Percentiles rank a stretch among this genome's conserved stretches.
Evolutionary conservation across 2,888 invertebrate species (phyloP).

Genomic region (Ophion slaviceki): DNA sequence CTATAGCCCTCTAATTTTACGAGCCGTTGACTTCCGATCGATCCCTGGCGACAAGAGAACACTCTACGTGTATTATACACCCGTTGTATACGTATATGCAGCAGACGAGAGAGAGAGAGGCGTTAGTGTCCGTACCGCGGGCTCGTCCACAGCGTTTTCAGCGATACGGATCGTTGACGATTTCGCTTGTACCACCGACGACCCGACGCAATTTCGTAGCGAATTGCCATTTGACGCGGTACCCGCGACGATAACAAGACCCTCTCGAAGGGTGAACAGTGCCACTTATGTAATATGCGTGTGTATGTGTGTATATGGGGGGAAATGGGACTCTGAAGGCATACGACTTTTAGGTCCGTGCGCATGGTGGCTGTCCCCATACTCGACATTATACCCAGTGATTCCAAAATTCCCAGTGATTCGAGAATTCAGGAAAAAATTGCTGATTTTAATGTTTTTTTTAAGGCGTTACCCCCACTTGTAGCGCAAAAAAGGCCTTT

Average conservation of each 20-base stretch:
- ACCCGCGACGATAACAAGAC: conserved; percentile 71
- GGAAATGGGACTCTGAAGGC: neutral
- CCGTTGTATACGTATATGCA: conserved; percentile 4
- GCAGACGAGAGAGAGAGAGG: conserved; percentile 44
- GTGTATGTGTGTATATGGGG: neutral
- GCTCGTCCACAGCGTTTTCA: conserved; percentile 64
- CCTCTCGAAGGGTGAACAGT: conserved; percentile 56
- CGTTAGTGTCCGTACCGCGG: conserved; percentile 50
- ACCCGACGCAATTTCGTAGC: conserved; percentile 70
- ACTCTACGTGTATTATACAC: conserved; percentile 37
- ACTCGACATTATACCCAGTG: neutral
- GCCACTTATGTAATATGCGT: neutral
- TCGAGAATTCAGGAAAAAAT: no score
- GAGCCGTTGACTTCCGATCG: conserved; percentile 83
- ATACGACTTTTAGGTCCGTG: neutral
- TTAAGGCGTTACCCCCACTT: no score
- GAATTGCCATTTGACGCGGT: conserved; percentile 72
- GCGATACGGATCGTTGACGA: conserved; percentile 72
- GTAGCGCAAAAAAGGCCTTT: no score
- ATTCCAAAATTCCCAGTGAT: no score
- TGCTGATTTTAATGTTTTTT: no score
- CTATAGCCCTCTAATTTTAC: conserved; percentile 80
- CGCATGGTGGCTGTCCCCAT: neutral
- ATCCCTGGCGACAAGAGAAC: conserved; percentile 68
- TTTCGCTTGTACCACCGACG: conserved; percentile 60